These are phyloP conservation scores for Cryptoleucopteryx plumbea DNA, from an alignment of 2,113 vertebrate genomes.

Conservation along the genomic window DNA sequence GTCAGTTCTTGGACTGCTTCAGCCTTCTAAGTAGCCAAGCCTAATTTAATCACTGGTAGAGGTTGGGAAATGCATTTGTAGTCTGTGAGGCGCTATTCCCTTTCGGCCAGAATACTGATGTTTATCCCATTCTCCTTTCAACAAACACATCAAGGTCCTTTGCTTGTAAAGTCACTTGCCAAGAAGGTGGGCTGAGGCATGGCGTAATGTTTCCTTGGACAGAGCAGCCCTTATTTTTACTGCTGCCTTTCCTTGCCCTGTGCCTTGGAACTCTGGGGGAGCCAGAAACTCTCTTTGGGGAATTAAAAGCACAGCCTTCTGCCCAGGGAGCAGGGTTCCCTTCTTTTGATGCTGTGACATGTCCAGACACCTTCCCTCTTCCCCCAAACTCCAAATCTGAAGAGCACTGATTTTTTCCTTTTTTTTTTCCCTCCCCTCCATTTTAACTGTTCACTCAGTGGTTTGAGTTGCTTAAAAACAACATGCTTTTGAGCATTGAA, in stretches of 20 bases:
- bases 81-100: neutral
- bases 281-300: neutral
- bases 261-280: fast-evolving
- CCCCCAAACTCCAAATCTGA: neutral
- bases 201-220: neutral
- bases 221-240: neutral
- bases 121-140: neutral
- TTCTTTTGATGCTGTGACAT: neutral
- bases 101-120: neutral
- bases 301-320: neutral
- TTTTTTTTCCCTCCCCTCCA: too few species aligned
- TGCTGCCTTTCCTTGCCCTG: neutral
- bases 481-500: neutral
- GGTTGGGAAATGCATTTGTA: neutral
- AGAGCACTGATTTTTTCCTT: neutral
- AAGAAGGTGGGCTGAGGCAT: constrained; percentile 1
- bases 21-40: neutral
- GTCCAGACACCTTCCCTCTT: neutral
- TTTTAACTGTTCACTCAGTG: neutral
- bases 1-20: neutral
- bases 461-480: neutral
- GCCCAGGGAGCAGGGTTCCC: neutral
- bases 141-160: neutral
- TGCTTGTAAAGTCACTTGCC: neutral
- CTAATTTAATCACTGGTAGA: neutral